Evolutionary conservation across 1,140 invertebrate genomes (phyloP), one percentile per base, ranked within the genome.

Genomic region (Ceratina australensis): DNA sequence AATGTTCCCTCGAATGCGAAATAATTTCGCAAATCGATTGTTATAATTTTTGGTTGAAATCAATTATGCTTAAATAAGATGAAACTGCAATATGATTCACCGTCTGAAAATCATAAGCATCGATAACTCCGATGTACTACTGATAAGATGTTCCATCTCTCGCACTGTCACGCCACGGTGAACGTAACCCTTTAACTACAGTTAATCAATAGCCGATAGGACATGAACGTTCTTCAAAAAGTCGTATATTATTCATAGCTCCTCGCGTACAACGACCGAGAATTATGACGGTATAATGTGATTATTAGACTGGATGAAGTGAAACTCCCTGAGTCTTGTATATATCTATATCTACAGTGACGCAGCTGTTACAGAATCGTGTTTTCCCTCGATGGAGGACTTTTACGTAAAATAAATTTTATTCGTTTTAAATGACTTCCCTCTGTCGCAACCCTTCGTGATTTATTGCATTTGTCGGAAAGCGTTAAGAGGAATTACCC

Each of bases 341-440:
- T 63, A 69, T 71, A 77, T 71, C 16, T 42, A 28, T 42, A 42
- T 42, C 0, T 42, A 42, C 33, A 10, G 33, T 42, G 33, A 42
- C 57, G 20, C 74, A 77, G 57, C 66, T 77, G 67, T 77, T 69
- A 49, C 73, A 12, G 16, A n/a, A 50, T 3, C 56, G 42, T 69
- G 65, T 68, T 69, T 76, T 76, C 24, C 47, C 56, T 33, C 13
- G 12, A 13, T 10, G 33, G 33, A 42, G 8, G 26, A 26, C 18
- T 42, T 42, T 0, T 47, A 4, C 33, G 42, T 15, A 22, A 63
- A 54, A 76, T 76, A 69, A 69, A 77, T 71, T 77, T 26, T 47
- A 60, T 76, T 69, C 57, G 15, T 20, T 15, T 28, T 18, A 71
- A 77, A 54, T 18, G 20, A 24, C 15, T 71, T 61, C 28, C 22